Conservation (phyloP, 2,797 vertebrate genomes). For the Danionella dracula region DNA sequence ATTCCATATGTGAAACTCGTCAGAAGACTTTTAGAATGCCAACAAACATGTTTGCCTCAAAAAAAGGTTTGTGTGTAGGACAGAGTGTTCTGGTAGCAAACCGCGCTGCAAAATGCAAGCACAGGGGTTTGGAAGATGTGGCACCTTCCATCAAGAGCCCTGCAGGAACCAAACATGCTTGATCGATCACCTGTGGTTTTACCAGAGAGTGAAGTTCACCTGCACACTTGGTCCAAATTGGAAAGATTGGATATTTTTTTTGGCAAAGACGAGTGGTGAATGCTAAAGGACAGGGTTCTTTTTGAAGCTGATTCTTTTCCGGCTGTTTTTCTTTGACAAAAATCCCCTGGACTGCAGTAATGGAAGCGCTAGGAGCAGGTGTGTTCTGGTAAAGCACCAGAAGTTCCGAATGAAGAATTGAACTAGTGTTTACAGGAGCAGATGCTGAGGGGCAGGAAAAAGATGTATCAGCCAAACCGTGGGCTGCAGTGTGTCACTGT, state of each 20-base stretch:
- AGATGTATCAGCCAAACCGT: neutral
- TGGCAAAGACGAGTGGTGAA: neutral
- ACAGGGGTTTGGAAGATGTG: neutral
- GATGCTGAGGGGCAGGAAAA: neutral
- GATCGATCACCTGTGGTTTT: neutral
- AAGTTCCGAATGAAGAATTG: neutral
- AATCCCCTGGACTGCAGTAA: neutral
- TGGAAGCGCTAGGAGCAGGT: neutral
- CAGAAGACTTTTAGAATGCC: neutral
- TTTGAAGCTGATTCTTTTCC: too few relatives aligned
- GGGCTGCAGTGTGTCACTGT: slow-evolving; percentile 14
- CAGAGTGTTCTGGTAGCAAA: neutral
- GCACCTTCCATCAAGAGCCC: neutral
- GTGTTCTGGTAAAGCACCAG: neutral
- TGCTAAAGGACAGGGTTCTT: neutral
- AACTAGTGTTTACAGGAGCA: slow-evolving; percentile 6
- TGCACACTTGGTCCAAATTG: neutral
- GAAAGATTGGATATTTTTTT: neutral
- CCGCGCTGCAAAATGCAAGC: neutral
- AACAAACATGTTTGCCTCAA: neutral
- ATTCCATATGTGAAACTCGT: neutral
- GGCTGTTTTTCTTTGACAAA: neutral
- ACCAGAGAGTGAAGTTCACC: neutral
- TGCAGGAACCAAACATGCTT: neutral
- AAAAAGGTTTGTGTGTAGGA: neutral